These are phyloP conservation scores for Beaufortia kweichowensis DNA, from an alignment of 2,113 vertebrate species.

Conservation along the genomic window DNA sequence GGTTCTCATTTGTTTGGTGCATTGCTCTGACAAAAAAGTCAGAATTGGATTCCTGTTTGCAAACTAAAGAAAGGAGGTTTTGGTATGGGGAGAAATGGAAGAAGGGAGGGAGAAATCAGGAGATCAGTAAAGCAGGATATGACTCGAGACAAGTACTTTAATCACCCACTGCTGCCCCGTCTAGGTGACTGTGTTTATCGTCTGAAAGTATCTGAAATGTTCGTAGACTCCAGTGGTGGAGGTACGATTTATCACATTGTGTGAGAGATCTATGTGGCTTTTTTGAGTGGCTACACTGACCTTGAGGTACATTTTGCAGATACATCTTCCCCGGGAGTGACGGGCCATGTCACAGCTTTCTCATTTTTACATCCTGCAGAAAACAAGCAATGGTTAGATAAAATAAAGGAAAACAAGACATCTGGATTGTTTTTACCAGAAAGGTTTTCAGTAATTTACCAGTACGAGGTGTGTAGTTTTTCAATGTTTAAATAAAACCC, in stretches of 20 bases:
- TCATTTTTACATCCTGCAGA: conserved; percentile 41
- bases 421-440: neutral
- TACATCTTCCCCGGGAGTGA: conserved; percentile 40
- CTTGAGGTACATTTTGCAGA: conserved; percentile 60
- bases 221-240: conserved; percentile 45
- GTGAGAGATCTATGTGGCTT: conserved; percentile 57
- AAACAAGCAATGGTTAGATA: neutral
- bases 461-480: too few relatives aligned
- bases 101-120: conserved; percentile 46
- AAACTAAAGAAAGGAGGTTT: conserved; percentile 38
- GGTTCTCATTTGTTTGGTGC: conserved; percentile 37
- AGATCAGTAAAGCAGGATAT: conserved; percentile 54
- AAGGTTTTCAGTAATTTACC: too few relatives aligned
- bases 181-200: conserved; percentile 60
- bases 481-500: too few relatives aligned
- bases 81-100: conserved; percentile 32
- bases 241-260: conserved; percentile 60
- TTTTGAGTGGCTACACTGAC: conserved; percentile 59
- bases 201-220: conserved; percentile 65
- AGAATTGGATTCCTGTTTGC: conserved; percentile 34
- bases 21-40: conserved; percentile 19
- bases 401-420: neutral
- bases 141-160: conserved; percentile 67
- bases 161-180: conserved; percentile 59
- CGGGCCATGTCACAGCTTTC: conserved; percentile 22